These are phyloP conservation scores for Gerris buenoi DNA, from an alignment of 1,140 invertebrate genomes.

Conservation along the genomic window DNA sequence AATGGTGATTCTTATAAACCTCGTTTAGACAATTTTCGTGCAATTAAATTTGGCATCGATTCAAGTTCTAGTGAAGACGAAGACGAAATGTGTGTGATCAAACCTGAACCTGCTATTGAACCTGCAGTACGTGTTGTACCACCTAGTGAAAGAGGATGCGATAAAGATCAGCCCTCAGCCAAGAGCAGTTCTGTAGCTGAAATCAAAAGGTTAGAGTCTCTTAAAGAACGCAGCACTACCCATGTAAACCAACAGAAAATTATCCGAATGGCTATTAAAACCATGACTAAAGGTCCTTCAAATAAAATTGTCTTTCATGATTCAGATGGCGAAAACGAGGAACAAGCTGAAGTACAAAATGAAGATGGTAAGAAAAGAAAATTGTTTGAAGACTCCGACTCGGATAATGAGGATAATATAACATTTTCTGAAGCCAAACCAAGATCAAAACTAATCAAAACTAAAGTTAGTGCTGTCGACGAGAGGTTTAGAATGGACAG, in stretches of 20 bases:
- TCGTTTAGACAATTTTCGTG: too few species aligned
- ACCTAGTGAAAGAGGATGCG: too few species aligned
- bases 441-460: neutral
- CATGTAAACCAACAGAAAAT: neutral
- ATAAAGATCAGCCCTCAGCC: too few species aligned
- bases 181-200: neutral
- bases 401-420: neutral
- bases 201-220: neutral
- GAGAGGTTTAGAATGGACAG: neutral
- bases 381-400: neutral
- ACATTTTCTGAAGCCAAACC: neutral
- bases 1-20: too few species aligned
- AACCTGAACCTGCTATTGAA: too few species aligned
- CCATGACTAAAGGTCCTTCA: neutral
- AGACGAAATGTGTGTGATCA: too few species aligned
- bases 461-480: neutral
- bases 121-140: too few species aligned
- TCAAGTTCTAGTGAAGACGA: too few species aligned
- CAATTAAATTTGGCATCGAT: too few species aligned
- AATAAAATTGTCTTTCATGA: neutral
- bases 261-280: neutral
- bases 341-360: neutral
- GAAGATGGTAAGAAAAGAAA: neutral
- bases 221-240: neutral
- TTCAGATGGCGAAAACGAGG: neutral